Evolutionary conservation across 2,113 vertebrate species (phyloP).

Genomic region (Nansenia antarctica): DNA sequence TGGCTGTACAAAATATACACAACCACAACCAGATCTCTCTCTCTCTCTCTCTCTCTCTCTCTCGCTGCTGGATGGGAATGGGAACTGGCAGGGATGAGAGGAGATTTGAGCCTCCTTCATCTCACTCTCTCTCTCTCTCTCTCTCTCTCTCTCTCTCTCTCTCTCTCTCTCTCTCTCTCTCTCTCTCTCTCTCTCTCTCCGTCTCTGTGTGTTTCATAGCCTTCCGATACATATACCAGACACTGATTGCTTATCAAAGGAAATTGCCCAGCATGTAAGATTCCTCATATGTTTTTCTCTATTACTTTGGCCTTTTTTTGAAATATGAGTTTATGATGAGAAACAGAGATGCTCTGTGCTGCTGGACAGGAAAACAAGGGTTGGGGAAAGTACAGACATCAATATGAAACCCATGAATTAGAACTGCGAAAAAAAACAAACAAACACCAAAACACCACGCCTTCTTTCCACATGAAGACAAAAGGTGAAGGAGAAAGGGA

Average conservation of each 20-base stretch:
- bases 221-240: slow-evolving; percentile 37
- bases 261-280: slow-evolving; percentile 30
- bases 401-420: background rate
- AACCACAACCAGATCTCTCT: too few relatives aligned
- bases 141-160: background rate
- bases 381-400: background rate
- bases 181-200: background rate
- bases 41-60: background rate
- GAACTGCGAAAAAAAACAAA: slow-evolving; percentile 22
- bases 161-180: background rate
- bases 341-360: slow-evolving; percentile 16
- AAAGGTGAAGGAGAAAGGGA: slow-evolving; percentile 8
- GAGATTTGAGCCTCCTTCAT: too few relatives aligned
- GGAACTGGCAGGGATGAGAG: too few relatives aligned
- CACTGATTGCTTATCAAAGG: slow-evolving; percentile 56
- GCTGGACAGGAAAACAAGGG: slow-evolving; percentile 8
- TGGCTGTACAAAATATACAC: too few relatives aligned
- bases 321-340: slow-evolving; percentile 35
- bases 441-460: slow-evolving; percentile 13
- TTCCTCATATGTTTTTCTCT: slow-evolving; percentile 22
- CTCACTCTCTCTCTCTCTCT: background rate
- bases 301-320: slow-evolving; percentile 21
- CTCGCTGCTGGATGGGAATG: too few relatives aligned
- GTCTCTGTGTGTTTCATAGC: slow-evolving; percentile 28
- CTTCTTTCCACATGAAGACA: slow-evolving; percentile 8